phyloP scores from a whole-genome alignment of 2,797 vertebrate genomes.

The Brotula barbata region DNA sequence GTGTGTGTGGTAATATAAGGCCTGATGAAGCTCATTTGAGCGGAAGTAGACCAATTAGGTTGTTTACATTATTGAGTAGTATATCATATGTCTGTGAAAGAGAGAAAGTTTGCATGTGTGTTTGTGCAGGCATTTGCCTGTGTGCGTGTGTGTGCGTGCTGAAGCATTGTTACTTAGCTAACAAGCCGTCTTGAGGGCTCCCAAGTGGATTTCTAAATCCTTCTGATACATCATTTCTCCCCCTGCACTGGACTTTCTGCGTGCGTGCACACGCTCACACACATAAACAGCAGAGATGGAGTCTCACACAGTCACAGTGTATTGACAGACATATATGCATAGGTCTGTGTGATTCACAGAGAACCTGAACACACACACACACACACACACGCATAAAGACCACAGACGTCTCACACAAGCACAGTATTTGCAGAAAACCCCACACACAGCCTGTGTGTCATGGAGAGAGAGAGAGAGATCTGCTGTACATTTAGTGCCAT shows the following conservation, averaged over 20 bases:
- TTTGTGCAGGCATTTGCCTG: no score
- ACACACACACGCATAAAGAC: no score
- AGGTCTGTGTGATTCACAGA: no score
- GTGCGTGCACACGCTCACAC: not conserved
- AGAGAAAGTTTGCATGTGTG: not conserved
- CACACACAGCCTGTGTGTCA: no score
- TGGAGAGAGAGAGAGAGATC: no score
- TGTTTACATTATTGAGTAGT: not conserved
- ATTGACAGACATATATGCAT: not conserved
- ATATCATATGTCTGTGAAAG: not conserved
- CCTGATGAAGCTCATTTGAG: no score
- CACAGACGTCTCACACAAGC: no score
- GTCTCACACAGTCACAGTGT: not conserved
- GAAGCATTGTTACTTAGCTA: conserved; percentile 40
- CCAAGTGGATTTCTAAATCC: conserved; percentile 42
- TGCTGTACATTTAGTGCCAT: no score
- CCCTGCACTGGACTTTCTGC: conserved; percentile 29
- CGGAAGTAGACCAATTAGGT: no score
- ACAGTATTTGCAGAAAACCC: no score
- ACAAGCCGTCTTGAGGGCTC: conserved; percentile 44
- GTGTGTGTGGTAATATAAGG: not conserved
- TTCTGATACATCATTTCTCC: conserved; percentile 30
- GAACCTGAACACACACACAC: no score
- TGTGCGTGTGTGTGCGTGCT: not conserved
- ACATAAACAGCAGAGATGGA: not conserved